These are phyloP conservation scores for Meloidogyne chitwoodi DNA, from an alignment of 1,140 invertebrate species.

Conservation along the genomic window DNA sequence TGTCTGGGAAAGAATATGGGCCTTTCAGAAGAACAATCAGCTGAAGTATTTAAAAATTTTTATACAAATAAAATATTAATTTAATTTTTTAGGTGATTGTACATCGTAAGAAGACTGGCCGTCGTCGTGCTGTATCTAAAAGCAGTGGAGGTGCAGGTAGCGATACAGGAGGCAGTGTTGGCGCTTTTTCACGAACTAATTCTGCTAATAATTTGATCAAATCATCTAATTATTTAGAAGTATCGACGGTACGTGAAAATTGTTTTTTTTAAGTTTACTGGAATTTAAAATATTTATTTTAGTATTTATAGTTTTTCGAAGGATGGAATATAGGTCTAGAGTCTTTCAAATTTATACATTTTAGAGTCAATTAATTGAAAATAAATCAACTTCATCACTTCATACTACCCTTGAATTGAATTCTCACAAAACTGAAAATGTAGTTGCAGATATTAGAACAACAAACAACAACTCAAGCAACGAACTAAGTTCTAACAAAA, in stretches of 20 bases:
- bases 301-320: no score
- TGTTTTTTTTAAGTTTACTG: no score
- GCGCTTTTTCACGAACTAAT: neutral
- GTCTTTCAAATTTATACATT: neutral
- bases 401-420: neutral
- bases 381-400: neutral
- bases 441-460: neutral
- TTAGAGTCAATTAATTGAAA: neutral
- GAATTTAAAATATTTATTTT: no score
- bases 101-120: conserved; percentile 32
- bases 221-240: neutral
- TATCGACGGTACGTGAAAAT: neutral
- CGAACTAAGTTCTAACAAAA: neutral
- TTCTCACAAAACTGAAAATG: neutral
- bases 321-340: no score
- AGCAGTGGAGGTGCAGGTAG: conserved; percentile 35
- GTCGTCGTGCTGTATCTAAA: conserved; percentile 29
- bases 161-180: neutral
- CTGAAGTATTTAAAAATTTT: neutral
- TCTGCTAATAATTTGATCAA: conserved; percentile 1
- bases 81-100: conserved; percentile 44
- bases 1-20: neutral
- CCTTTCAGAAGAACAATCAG: conserved; percentile 26
- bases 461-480: neutral
- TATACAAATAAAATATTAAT: neutral